These are phyloP conservation scores for Andrena chrysosceles DNA, from an alignment of 2,888 invertebrate genomes.

Conservation along the genomic window DNA sequence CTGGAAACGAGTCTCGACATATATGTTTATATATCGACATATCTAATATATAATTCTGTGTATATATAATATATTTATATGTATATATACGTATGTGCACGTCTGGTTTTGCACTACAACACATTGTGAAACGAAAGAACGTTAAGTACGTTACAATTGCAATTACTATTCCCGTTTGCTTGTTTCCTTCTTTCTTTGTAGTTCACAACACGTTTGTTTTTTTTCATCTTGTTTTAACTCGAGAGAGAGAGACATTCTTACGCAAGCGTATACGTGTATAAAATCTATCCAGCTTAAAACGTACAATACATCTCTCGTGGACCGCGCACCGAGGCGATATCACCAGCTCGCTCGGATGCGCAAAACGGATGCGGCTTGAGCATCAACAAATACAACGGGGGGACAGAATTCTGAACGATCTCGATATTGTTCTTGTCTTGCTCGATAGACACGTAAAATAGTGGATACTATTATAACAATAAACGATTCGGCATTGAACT, in stretches of 20 bases:
- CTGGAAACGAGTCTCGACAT: constrained; percentile 81
- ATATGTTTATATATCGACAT: constrained; percentile 68
- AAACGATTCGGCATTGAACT: constrained; percentile 36
- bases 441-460: constrained; percentile 30
- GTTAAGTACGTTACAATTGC: constrained; percentile 66
- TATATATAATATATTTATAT: constrained; percentile 63
- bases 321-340: constrained; percentile 61
- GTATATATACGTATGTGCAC: constrained; percentile 65
- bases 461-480: constrained; percentile 40
- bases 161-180: constrained; percentile 52
- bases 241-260: constrained; percentile 51
- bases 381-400: constrained; percentile 36
- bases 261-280: constrained; percentile 68
- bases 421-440: constrained; percentile 10
- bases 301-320: constrained; percentile 58
- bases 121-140: constrained; percentile 69
- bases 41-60: constrained; percentile 67
- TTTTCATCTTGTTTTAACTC: constrained; percentile 34
- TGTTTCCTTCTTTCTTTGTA: constrained; percentile 30
- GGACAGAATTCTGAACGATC: constrained; percentile 21
- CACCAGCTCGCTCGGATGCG: constrained; percentile 53
- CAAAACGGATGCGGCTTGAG: constrained; percentile 53
- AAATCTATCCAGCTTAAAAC: constrained; percentile 69
- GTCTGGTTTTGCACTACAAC: constrained; percentile 64
- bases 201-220: constrained; percentile 58